Base-by-base conservation (phyloP, 2,888 invertebrate species). In the Trypoxylon attenuatum region DNA sequence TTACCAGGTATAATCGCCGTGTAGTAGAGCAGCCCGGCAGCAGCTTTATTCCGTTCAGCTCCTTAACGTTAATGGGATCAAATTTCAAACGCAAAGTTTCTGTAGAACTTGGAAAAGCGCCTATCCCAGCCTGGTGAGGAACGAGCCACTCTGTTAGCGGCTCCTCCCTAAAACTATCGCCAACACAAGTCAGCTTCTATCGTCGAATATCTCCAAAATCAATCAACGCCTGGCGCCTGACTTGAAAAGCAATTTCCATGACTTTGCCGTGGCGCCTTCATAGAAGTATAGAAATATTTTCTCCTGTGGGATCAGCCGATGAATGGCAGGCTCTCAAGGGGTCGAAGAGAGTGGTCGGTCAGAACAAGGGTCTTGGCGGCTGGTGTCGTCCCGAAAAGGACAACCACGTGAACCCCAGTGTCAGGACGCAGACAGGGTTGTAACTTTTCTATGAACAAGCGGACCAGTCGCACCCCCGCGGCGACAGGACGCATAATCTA, bases 401-500 rank as follows among this genome's bases (percentile, higher is more conserved):
- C 63, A 50, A 61, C 63, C 65, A 63, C 61, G 64, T 52, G 51
- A 62, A 62, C 45, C 39, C 41, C 22, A 58, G 54, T 60, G 69
- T 67, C 64, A 61, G 52, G 42, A 59, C 56, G 55, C 65, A 77
- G 74, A 77, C 73, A 49, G 67, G 73, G 67, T 57, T 69, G 79
- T 82, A 84, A 84, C 82, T 84, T 84, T 84, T 84, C 84, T 79
- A 77, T 62, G 71, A 75, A 78, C 77, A 72, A 77, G 59, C 66
- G 71, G 71, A 66, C 71, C 71, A 62, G 56, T n/a, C n/a, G 75
- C 73, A 73, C 78, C 82, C 83, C 83, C 79, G 79, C 76, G 76
- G 84, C 80, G 82, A 80, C 81, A 79, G 76, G 75, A 62, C 73
- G 80, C 79, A 77, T 84, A 84, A 84, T 84, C 83, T 84, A 83